Evolutionary conservation across 2,888 invertebrate genomes (phyloP), one percentile per base, ranked within the genome.

Genomic region (Sphaerophoria rueppellii): DNA sequence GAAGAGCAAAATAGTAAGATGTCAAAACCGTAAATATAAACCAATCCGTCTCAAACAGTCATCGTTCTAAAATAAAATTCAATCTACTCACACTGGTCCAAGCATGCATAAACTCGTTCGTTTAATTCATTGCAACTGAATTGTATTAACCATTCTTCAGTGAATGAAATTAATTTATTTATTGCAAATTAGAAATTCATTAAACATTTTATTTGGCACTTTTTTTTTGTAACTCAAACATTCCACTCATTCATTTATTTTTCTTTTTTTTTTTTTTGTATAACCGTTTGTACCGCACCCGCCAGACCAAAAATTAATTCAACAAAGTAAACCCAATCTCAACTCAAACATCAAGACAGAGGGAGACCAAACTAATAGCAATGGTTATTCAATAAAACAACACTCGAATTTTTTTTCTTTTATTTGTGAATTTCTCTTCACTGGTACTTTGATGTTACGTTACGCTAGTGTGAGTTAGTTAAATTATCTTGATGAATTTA

Each of bases 311-410:
- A 54, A 40, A 40, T 54, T 32, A 48, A 34, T 48, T 65, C 40
- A 63, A 50, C 37, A 35, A 43, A 65, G 14, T 12, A 24, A 40
- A 6, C 11, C 16, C 7, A 40, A 43, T 6, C 12, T 5, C 11
- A 16, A 3, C 0, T 9, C 2, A 40, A n/a, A 24, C 37, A 24
- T 5, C n/a, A 7, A 6, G 67, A 24, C 14, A 67, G 54, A 67
- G 54, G 40, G 67, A 67, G 67, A 67, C 32, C 6, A 52, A 54
- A 54, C 67, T 67, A 52, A 16, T 52, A 52, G 37, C 65, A 67
- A 50, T 54, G 40, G 37, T 67, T 67, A 32, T 54, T 54, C 54
- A 67, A 54, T 67, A 32, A 14, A 12, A 40, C 24, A 37, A 24
- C 24, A 24, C 24, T 24, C 24, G 24, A 24, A 5, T 2, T n/a